Conservation (phyloP, 2,113 vertebrate species). For the Prionailurus viverrinus region DNA sequence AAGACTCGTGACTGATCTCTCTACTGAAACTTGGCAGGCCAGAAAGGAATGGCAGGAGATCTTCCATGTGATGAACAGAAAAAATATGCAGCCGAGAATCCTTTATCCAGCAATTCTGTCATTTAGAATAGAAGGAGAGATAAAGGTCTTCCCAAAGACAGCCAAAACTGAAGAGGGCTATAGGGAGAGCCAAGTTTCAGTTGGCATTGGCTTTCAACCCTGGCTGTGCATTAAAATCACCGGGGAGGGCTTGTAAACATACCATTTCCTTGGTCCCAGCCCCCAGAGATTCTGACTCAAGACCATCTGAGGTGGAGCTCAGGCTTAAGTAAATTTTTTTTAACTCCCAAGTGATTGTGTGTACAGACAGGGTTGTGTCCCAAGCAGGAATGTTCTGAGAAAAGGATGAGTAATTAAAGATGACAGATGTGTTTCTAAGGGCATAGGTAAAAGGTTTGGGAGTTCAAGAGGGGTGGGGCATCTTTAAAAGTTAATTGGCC, state of each 20-base stretch:
- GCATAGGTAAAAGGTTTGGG: background rate
- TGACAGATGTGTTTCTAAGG: background rate
- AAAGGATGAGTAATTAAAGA: background rate
- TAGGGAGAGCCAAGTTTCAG: background rate
- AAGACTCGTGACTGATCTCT: too few relatives aligned
- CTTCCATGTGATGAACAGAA: too few relatives aligned
- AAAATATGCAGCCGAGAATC: too few relatives aligned
- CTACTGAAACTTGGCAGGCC: too few relatives aligned
- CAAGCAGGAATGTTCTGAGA: background rate
- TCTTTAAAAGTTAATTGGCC: background rate
- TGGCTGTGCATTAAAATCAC: background rate
- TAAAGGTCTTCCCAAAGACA: background rate
- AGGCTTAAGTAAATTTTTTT: background rate
- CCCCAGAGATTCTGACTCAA: conserved; percentile 25
- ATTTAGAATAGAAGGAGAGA: too few relatives aligned
- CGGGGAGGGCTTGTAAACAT: background rate
- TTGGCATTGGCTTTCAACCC: background rate
- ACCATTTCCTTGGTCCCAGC: background rate
- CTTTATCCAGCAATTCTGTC: too few relatives aligned
- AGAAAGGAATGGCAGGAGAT: too few relatives aligned
- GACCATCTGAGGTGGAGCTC: background rate
- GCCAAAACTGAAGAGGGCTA: background rate
- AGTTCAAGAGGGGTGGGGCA: background rate
- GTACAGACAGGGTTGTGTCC: background rate
- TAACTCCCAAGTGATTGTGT: background rate